Base-by-base conservation (phyloP, 1,140 invertebrate species). In the Caenorhabditis remanei region DNA sequence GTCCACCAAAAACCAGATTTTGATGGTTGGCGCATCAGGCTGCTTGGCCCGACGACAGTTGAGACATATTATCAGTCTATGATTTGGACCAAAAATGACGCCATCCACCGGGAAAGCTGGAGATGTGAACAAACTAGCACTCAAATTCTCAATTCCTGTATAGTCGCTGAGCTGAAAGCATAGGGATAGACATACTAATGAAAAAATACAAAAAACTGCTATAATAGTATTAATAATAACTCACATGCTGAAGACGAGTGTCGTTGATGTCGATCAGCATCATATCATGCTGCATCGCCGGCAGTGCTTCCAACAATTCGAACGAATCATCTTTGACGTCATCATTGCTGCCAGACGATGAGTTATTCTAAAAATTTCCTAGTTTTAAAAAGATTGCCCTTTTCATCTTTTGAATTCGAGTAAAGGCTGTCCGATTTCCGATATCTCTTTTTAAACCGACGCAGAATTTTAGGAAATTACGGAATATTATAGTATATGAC, bases 31-130 rank as follows among this genome's bases (percentile, higher is more conserved):
- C 48, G 89, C 50, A 65, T 65, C 63, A 21, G 84, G 83, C 86
- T 41, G 89, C 0, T 84, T 58, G 50, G 16, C 41, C 55, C 89
- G 85, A 24, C 86, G 87, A 50, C 67, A 86, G 50, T 86, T n/a
- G 46, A 89, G 61, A 8, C 65, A 65, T 24, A 89, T 43, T 90
- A 89, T 89, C 8, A 85, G 85, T 46, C 88, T 89, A 88, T 53
- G 41, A 83, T 89, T 90, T 21, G 50, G 89, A 1, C 87, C 89
- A 24, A 87, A 65, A 7, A 89, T 53, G 16, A 50, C 48, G 21
- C 88, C 88, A 4, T 87, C 46, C 24, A 79, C 89, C 21, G 88
- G 88, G 90, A 89, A 89, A 88, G 89, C 88, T 32, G 89, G 87
- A 56, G 86, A 48, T 61, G 88, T 13, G 84, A 89, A 89, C 32